phyloP scores from a whole-genome alignment of 2,888 invertebrate genomes.

The Pachydiplax longipennis region DNA sequence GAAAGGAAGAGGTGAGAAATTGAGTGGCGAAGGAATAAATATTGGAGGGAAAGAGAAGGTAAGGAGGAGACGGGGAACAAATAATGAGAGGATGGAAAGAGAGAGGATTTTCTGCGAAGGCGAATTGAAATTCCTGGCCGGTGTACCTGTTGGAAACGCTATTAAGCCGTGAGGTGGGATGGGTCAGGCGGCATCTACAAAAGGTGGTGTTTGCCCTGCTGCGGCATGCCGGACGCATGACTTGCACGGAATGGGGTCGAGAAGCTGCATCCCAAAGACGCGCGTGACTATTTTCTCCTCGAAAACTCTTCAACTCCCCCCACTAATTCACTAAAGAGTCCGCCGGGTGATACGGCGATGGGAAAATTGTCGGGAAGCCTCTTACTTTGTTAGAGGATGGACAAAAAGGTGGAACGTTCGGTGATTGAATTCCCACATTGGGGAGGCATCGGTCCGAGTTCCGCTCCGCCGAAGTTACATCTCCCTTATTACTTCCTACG shows the following conservation, averaged over 20 bases:
- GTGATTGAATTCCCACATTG: not conserved
- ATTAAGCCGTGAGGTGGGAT: not conserved
- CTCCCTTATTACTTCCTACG: too few species aligned
- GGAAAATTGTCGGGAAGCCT: too few species aligned
- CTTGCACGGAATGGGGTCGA: not conserved
- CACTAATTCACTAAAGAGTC: too few species aligned
- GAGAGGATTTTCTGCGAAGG: not conserved
- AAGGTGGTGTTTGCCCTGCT: not conserved
- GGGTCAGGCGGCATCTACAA: not conserved
- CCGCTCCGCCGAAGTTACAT: too few species aligned
- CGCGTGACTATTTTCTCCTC: not conserved
- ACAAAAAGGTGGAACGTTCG: too few species aligned
- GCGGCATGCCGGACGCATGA: not conserved
- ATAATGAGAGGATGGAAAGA: not conserved
- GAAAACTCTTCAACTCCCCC: not conserved
- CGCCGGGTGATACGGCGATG: too few species aligned
- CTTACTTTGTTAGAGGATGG: too few species aligned
- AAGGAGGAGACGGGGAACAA: not conserved
- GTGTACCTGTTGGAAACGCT: slow-evolving; percentile 11
- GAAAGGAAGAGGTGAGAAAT: too few species aligned
- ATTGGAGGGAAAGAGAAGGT: not conserved
- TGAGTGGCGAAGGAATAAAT: not conserved
- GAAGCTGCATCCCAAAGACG: not conserved
- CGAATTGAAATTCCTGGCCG: slow-evolving; percentile 16
- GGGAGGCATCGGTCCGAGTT: too few species aligned